These are phyloP conservation scores for Sturnus vulgaris DNA, from an alignment of 2,113 vertebrate species.

Conservation along the genomic window DNA sequence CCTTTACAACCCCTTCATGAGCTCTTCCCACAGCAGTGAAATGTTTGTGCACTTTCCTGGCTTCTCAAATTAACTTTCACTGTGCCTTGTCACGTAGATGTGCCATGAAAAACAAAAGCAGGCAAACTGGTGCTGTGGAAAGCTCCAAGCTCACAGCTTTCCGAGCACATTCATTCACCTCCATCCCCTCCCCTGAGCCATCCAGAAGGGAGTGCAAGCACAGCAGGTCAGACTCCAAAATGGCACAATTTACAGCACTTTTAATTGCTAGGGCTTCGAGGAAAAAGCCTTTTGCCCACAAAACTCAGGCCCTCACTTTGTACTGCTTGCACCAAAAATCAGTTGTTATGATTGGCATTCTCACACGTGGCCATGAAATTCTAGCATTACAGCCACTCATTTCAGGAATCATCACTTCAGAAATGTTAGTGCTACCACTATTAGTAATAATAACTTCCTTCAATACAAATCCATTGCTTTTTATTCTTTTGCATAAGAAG, in stretches of 20 bases:
- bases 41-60: not conserved
- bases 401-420: not conserved
- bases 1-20: not conserved
- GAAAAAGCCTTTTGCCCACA: not conserved
- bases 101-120: not conserved
- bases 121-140: not conserved
- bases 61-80: not conserved
- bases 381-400: not conserved
- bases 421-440: not conserved
- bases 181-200: not conserved
- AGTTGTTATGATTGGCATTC: not conserved
- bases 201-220: not conserved
- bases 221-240: not conserved
- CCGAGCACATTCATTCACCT: not conserved
- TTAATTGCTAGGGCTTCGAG: not conserved
- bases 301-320: not conserved
- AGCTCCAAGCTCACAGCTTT: not conserved
- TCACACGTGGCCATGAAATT: not conserved
- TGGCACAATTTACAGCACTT: not conserved
- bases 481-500: not conserved
- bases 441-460: not conserved
- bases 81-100: rapidly evolving
- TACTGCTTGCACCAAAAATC: not conserved
- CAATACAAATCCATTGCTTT: not conserved
- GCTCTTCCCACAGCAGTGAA: not conserved